Base-by-base conservation (phyloP, 37 sponge, comb jelly and placozoan species). In the Hexactinellida sp. region DNA sequence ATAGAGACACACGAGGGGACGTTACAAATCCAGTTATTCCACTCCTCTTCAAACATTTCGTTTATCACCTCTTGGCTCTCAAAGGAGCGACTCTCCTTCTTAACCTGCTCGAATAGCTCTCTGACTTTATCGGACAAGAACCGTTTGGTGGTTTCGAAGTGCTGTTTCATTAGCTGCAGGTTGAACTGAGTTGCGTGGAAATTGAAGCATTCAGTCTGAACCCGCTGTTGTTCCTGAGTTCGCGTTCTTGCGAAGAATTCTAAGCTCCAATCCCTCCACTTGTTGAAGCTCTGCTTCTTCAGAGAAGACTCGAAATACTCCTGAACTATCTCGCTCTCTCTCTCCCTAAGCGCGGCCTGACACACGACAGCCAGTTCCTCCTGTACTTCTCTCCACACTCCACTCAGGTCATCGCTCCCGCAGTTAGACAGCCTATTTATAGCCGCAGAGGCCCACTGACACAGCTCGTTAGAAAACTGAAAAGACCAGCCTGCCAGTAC, bases 221-320 rank as follows among this genome's bases (percentile, higher is more conserved):
- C 13, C 28, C 76, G 25, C 25, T 63, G 76, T 23, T 63, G 76
- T 28, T 63, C 76, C 5, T n/a, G 5, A 3, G 21, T 63, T 3
- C 76, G 76, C 3, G 34, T 32, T 28, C 76, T 63, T 7, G 25
- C 34, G 76, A 63, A 63, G 32, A 63, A 28, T 5, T 63, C 76
- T 7, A 63, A 1, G 76, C 19, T 63, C 5, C 32, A n/a, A 63
- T 63, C 76, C 34, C 30, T 63, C 76, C 76, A 63, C 34, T 63
- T 63, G 25, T 21, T 7, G 34, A 63, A 63, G 34, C 76, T 63
- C 13, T 63, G 76, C 34, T 63, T 63, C 76, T 63, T 63, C 5
- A 21, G 76, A 63, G 76, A 63, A 63, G 76, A 63, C 34, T 63
- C 76, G 13, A 63, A 63, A n/a, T 63, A 63, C 13, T 63, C 76